phyloP scores from a whole-genome alignment of 1,140 invertebrate species.

The Euwallacea similis region DNA sequence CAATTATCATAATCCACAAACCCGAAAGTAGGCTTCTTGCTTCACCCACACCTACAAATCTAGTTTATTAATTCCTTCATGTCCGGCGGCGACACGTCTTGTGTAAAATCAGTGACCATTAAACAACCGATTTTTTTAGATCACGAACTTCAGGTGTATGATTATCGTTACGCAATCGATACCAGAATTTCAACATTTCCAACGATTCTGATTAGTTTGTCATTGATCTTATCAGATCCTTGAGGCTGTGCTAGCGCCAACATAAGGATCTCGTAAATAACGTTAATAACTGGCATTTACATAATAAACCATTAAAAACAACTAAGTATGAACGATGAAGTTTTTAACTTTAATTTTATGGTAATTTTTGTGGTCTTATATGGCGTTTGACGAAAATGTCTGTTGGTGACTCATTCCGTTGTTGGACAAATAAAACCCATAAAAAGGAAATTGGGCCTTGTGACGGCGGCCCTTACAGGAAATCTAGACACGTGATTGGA shows the following conservation, averaged over 20 bases:
- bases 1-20: slow-evolving; percentile 13
- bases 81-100: slow-evolving; percentile 16
- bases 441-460: too few relatives aligned
- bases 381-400: too few relatives aligned
- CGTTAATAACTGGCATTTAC: too few relatives aligned
- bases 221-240: slow-evolving; percentile 15
- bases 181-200: slow-evolving; percentile 5
- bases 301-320: too few relatives aligned
- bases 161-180: slow-evolving; percentile 25
- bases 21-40: slow-evolving; percentile 13
- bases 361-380: not conserved
- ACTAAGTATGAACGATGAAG: too few relatives aligned
- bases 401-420: too few relatives aligned
- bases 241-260: not conserved
- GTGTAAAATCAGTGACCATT: slow-evolving; percentile 27
- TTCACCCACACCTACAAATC: slow-evolving; percentile 26
- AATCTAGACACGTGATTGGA: slow-evolving; percentile 12
- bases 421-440: too few relatives aligned
- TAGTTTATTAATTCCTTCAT: slow-evolving; percentile 25
- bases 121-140: slow-evolving; percentile 26
- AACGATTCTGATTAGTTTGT: slow-evolving; percentile 21
- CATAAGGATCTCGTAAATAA: too few relatives aligned
- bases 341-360: too few relatives aligned
- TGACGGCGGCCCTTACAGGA: not conserved
- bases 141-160: slow-evolving; percentile 31